Evolutionary conservation across 1,140 invertebrate species (phyloP), one percentile per base, ranked within the genome.

Genomic region (Drosophila eugracilis): DNA sequence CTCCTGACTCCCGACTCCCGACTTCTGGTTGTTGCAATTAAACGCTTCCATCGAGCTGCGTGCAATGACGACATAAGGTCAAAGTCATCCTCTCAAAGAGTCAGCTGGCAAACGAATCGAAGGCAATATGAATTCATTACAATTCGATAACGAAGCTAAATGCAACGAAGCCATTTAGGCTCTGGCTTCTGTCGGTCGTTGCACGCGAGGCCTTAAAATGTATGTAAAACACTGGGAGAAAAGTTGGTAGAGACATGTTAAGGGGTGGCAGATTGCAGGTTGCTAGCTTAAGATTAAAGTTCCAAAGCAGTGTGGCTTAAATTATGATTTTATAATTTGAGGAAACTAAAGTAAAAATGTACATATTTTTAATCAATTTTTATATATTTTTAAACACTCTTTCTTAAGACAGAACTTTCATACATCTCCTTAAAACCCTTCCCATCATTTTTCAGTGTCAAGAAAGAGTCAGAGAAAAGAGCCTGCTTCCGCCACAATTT

Each of bases 71-170:
- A 86, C 84, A 91, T 90, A 91, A 91, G 89, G 89, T 80, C 76
- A 83, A 79, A 78, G 75, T 60, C 73, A 62, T 44, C 37, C 22
- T 28, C 19, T 19, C 22, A 22, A 34, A 42, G 58, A 72, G 85
- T 90, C 86, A 90, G 88, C 86, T 90, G 78, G 86, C 86, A 78
- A 89, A 90, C 81, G 85, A 90, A 90, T 86, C 85, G 86, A 60
- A 69, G 30, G 49, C 49, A 78, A 75, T 66, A 53, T 66, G 67
- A 77, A 86, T 80, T 81, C 81, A 80, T 77, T 86, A 65, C 63
- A 60, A 57, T 77, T 76, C 52, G 60, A 80, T 79, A 75, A 58
- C 36, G 50, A 30, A 49, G 47, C 26, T 67, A 67, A 75, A 75
- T 75, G 71, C 74, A 65, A 32, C 32, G 73, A 67, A 83, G 81